These are phyloP conservation scores for Paradisaea rubra DNA, from an alignment of 2,113 vertebrate species.

Conservation along the genomic window DNA sequence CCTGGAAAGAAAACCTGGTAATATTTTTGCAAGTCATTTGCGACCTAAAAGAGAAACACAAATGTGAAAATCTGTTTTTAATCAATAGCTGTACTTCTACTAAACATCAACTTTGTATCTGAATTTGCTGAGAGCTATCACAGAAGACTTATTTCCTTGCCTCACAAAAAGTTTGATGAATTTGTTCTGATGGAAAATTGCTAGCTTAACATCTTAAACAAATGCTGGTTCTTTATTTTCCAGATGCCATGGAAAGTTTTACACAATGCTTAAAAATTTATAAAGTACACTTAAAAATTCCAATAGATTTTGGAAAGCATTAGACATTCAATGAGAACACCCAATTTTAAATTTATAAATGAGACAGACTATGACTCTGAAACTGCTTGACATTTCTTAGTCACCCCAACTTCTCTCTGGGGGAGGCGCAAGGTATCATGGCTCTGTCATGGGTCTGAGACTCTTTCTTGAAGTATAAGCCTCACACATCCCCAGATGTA, in stretches of 20 bases:
- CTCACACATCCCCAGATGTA: accelerated
- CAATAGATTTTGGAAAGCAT: not conserved
- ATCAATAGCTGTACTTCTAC: not conserved
- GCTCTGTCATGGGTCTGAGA: not conserved
- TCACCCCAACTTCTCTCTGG: not conserved
- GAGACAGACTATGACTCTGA: not conserved
- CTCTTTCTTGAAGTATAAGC: not conserved
- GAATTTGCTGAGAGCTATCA: not conserved
- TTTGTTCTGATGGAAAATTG: not conserved
- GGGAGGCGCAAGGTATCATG: not conserved
- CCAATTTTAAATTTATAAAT: not conserved
- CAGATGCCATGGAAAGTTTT: not conserved
- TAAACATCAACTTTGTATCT: not conserved
- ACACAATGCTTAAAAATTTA: not conserved
- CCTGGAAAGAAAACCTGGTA: not conserved
- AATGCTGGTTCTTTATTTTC: not conserved
- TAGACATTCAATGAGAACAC: not conserved
- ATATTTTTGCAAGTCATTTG: not conserved
- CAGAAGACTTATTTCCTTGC: not conserved
- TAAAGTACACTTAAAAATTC: not conserved
- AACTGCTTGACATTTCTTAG: not conserved
- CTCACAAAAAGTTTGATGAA: not conserved
- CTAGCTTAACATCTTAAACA: not conserved
- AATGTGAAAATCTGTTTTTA: not conserved
- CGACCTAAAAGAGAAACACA: not conserved